phyloP scores from a whole-genome alignment of 2,797 vertebrate species.

The Pyrocephalus nanus region DNA sequence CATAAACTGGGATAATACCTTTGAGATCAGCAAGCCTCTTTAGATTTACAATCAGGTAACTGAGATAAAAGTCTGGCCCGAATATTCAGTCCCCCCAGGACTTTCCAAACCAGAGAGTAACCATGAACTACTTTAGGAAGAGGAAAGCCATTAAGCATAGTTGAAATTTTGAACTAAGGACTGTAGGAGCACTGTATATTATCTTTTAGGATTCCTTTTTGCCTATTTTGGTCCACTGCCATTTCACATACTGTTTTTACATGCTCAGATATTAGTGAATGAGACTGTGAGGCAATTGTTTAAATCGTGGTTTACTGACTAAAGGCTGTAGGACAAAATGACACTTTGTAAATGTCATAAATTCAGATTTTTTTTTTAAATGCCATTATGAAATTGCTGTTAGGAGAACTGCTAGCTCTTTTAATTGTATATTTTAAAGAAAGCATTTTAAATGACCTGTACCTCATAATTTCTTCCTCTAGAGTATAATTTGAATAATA shows the following conservation, averaged over 20 bases:
- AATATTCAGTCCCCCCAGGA: not conserved
- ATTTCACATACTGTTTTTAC: not conserved
- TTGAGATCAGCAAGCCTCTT: slow-evolving; percentile 32
- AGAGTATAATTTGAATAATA: slow-evolving; percentile 69
- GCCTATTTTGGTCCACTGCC: not conserved
- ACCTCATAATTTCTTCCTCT: slow-evolving; percentile 44
- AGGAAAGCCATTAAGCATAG: not conserved
- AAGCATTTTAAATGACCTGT: slow-evolving; percentile 40
- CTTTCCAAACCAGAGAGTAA: not conserved
- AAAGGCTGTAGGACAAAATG: not conserved
- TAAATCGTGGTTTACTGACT: not conserved
- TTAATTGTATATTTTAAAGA: slow-evolving; percentile 45
- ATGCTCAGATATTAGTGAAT: not conserved
- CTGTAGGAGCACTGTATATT: not conserved
- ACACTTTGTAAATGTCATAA: not conserved
- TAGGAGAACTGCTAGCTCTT: slow-evolving; percentile 7
- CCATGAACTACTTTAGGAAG: not conserved
- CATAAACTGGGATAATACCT: slow-evolving; percentile 19
- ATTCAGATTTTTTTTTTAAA: not conserved
- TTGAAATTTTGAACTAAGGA: slow-evolving; percentile 12
- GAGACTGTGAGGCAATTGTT: not conserved
- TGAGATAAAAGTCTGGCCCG: slow-evolving; percentile 17
- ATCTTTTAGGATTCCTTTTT: not conserved
- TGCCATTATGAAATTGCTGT: not conserved
- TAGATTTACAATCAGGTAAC: not conserved